Conservation (phyloP, 2,888 invertebrate species). For the Chloroclystis v-ata region DNA sequence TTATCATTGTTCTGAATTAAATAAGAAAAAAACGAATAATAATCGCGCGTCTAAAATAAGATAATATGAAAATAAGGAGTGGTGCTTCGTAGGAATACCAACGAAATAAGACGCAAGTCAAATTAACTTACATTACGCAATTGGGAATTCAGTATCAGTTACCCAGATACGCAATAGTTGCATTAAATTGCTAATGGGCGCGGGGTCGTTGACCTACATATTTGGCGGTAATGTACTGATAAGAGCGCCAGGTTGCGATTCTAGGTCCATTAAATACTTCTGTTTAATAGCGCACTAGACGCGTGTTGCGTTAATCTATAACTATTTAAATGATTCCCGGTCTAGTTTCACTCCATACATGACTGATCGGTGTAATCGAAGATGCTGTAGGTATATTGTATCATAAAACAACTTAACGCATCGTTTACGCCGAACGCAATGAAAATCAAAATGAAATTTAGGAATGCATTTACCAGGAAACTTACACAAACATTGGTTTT, state of each 20-base stretch:
- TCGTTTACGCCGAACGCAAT: background rate
- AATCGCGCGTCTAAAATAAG: too few relatives aligned
- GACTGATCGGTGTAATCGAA: too few relatives aligned
- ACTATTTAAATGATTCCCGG: too few relatives aligned
- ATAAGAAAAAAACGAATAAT: too few relatives aligned
- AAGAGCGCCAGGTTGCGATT: slow-evolving; percentile 20
- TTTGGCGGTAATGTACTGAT: slow-evolving; percentile 28
- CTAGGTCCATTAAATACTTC: slow-evolving; percentile 13
- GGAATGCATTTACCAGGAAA: slow-evolving; percentile 9
- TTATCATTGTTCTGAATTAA: too few relatives aligned
- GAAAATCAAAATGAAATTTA: background rate
- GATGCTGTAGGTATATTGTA: too few relatives aligned
- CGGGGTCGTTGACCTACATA: slow-evolving; percentile 13
- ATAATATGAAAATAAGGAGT: too few relatives aligned
- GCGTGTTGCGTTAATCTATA: slow-evolving; percentile 3
- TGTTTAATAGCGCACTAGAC: slow-evolving; percentile 16
- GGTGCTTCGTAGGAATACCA: too few relatives aligned
- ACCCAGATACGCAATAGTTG: slow-evolving; percentile 12
- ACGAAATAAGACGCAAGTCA: too few relatives aligned
- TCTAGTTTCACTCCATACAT: too few relatives aligned
- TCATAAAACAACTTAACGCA: background rate
- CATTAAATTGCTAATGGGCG: slow-evolving; percentile 3
- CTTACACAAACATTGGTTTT: slow-evolving; percentile 11
- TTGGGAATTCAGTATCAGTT: background rate
- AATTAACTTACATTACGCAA: too few relatives aligned